Evolutionary conservation across 2,113 vertebrate genomes (phyloP), one percentile per base, ranked within the genome.

Genomic region (Colistium nudipinnis): DNA sequence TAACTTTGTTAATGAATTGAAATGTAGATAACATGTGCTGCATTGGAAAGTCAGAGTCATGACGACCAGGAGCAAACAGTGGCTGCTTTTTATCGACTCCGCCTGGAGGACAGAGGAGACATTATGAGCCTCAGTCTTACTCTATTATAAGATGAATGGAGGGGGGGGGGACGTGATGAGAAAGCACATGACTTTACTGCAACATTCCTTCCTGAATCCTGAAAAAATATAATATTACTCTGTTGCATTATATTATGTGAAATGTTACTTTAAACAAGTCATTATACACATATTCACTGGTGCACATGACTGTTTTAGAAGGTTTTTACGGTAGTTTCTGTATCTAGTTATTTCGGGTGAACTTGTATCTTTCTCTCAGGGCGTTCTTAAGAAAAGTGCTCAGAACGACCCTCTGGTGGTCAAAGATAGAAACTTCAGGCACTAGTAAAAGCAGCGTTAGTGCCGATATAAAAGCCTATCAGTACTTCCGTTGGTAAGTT

Each of bases 61-160:
- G 19, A 43, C 1, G 0, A 51, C n/a, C 25, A 61, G 68, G 19
- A 7, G 62, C 43, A 75, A 77, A 90, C 82, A 88, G 77, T 39
- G 33, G 73, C 60, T 31, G 68, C 73, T 57, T 84, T 83, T 86
- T 79, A 74, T 80, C 57, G 74, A 66, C 27, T 36, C 25, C 22
- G 49, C 45, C 30, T 7, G 0, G 60, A 77, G 87, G 85, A 90
- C 84, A 90, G 86, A 88, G 66, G 83, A 74, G 52, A 48, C 78
- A 84, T 87, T 91, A 61, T 88, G 57, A 78, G 72, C 27, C 17
- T 2, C 56, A 55, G 54, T 64, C 35, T 87, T 78, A 81, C 54
- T 84, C 71, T 85, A 70, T 90, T 73, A 75, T 60, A 22, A 78
- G 80, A 83, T 71, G 51, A 36, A 60, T 57, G 67, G 62, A 38